A percentile compares a stretch with the other conserved stretches of the same genome.
Conservation (phyloP, 2,113 vertebrate genomes). For the Sterrhoptilus dennistouni region DNA sequence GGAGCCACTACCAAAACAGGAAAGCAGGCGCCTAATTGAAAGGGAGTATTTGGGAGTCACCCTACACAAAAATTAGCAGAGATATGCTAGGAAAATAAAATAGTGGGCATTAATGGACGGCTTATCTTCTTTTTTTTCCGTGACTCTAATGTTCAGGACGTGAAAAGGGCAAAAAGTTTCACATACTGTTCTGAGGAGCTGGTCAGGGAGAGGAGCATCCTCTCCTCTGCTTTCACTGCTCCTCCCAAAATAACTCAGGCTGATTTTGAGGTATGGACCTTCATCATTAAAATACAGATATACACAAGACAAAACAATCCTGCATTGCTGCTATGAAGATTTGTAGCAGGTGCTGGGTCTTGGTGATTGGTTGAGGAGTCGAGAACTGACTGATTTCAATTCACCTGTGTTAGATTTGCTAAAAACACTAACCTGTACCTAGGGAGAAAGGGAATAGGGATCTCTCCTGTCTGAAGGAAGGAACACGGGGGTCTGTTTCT, state of each 20-base stretch:
- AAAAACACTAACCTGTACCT: not conserved
- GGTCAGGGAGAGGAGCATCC: not conserved
- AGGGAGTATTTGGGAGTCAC: constrained; percentile 67
- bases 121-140: constrained; percentile 66
- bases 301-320: not conserved
- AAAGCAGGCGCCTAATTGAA: constrained; percentile 67
- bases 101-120: not conserved
- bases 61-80: constrained; percentile 50
- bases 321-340: not conserved
- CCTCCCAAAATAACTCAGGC: not conserved
- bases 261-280: not conserved
- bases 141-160: not conserved
- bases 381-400: fast-evolving
- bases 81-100: constrained; percentile 69
- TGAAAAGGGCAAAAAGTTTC: constrained; percentile 34
- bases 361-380: not conserved
- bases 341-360: not conserved
- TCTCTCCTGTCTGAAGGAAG: not conserved
- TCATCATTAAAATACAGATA: not conserved
- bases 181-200: constrained; percentile 33
- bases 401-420: not conserved
- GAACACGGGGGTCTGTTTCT: fast-evolving
- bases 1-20: constrained; percentile 67
- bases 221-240: not conserved
- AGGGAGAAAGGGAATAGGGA: not conserved